Evolutionary conservation across 2,113 vertebrate species (phyloP).

Genomic region (Burhinus oedicnemus): DNA sequence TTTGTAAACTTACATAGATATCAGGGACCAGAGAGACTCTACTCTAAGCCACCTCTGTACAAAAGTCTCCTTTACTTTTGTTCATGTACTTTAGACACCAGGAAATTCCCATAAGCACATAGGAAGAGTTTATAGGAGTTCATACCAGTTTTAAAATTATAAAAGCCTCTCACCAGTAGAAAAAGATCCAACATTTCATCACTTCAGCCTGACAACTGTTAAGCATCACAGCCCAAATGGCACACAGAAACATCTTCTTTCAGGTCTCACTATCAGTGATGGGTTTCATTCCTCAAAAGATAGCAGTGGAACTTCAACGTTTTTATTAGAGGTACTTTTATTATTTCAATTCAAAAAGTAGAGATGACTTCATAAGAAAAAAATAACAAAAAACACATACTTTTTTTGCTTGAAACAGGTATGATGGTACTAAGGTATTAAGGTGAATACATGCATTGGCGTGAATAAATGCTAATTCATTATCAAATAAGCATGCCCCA

Average conservation of each 20-base stretch:
- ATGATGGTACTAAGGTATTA: not conserved
- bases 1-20: not conserved
- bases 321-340: not conserved
- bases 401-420: not conserved
- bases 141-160: not conserved
- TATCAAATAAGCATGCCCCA: not conserved
- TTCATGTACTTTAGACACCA: not conserved
- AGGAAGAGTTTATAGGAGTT: not conserved
- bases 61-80: not conserved
- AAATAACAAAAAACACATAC: not conserved
- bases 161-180: not conserved
- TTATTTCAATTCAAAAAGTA: not conserved
- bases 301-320: not conserved
- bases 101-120: not conserved
- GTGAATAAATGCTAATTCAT: not conserved
- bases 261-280: not conserved
- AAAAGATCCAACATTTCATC: not conserved
- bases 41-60: not conserved
- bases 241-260: not conserved
- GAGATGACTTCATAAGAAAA: not conserved
- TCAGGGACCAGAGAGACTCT: not conserved
- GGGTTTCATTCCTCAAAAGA: not conserved
- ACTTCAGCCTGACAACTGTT: not conserved
- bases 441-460: not conserved
- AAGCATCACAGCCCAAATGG: not conserved